Conservation (phyloP, 2,113 vertebrate genomes). For the Opisthocomus hoazin region DNA sequence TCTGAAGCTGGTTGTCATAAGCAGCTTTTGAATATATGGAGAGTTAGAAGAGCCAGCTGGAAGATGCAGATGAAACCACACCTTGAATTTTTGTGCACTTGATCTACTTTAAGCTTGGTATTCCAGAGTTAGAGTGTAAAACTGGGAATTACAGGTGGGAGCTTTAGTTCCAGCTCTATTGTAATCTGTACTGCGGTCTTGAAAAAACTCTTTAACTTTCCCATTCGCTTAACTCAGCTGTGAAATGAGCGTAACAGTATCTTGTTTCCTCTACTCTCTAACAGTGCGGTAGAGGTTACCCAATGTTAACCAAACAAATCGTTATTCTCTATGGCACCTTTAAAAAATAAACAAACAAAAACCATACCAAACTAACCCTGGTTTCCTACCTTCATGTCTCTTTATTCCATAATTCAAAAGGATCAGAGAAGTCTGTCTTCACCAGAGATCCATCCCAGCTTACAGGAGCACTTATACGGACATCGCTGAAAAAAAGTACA, state of each 20-base stretch:
- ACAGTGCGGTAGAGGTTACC: not conserved
- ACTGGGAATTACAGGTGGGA: not conserved
- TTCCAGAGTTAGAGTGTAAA: not conserved
- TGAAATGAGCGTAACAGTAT: not conserved
- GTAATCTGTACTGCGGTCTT: not conserved
- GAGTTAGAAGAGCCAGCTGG: not conserved
- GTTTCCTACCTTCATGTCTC: not conserved
- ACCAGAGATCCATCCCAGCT: constrained; percentile 91
- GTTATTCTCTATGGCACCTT: not conserved
- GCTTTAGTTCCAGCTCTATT: not conserved
- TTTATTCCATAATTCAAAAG: not conserved
- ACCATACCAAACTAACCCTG: not conserved
- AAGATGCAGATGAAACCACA: not conserved
- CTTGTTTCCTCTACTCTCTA: not conserved
- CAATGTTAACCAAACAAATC: not conserved
- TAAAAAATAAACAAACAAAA: not conserved
- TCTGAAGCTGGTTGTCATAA: not conserved
- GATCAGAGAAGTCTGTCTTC: constrained; percentile 77
- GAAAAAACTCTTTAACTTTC: not conserved
- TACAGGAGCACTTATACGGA: constrained; percentile 84
- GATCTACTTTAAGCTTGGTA: not conserved
- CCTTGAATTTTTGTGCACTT: not conserved
- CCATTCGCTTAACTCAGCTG: not conserved
- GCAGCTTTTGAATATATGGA: not conserved
- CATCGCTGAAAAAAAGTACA: constrained; percentile 86